Base-by-base conservation (phyloP, 2,113 vertebrate species). In the Epinephelus fuscoguttatus region DNA sequence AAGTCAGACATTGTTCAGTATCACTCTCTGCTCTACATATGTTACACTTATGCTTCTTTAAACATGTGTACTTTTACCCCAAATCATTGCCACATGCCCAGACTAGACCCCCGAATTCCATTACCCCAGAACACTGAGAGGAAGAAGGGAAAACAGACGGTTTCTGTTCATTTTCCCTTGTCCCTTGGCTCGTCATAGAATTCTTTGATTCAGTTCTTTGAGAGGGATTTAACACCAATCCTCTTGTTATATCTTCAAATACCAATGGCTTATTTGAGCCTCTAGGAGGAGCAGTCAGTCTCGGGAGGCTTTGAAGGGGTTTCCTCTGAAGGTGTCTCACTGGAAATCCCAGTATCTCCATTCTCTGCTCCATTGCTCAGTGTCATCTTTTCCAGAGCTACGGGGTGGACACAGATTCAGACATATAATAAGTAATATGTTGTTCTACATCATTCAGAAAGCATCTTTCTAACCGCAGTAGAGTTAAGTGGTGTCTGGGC, bases 321-420 rank as follows among this genome's bases (percentile, higher is more conserved):
- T 85, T 97, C 97, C 82, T 97, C 96, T 57, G 96, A 94, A 0
- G 94, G 87, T 2, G 95, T 95, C 92, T 97, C 96, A 73, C 94
- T 95, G n/a, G 96, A 95, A 87, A 96, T 89, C 50, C 95, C 95
- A 15, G 96, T 88, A 78, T 98, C 96, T 89, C 97, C 96, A 30
- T 97, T 98, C 95, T 98, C 97, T 80, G 96, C 94, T 73, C 95
- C 89, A 55, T 96, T 97, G 78, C 93, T 94, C 87, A 94, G 93
- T 52, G 96, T 86, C 87, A 97, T 97, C 94, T 98, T 98, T 92
- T 96, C 96, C 94, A 97, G 96, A 55, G 95, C 97, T 97, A 87
- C 45, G 93, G 55, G 30, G 64, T 37, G 27, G 59, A 73, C 78
- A 84, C 42, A 78, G 0, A 78, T 19, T 50, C 37, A 80, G 7